phyloP scores from a whole-genome alignment of 2,797 vertebrate species.

The Acipenser transmontanus region DNA sequence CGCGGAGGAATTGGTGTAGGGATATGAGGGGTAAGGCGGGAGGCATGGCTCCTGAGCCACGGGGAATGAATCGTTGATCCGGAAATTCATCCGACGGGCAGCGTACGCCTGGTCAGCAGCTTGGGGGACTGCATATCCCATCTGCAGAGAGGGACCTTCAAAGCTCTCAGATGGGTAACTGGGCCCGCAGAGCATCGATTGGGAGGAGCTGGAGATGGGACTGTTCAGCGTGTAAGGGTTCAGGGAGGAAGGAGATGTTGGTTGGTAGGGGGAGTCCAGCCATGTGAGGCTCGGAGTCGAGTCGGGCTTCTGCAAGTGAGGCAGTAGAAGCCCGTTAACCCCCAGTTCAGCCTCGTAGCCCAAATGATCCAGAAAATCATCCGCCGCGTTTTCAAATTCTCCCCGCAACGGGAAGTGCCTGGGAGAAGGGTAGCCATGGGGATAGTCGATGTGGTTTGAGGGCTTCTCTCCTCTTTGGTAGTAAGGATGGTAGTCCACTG shows the following conservation, averaged over 20 bases:
- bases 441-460: slow-evolving; percentile 58
- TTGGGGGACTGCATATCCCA: no score
- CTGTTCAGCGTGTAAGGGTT: slow-evolving; percentile 63
- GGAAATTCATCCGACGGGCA: neutral
- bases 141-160: neutral
- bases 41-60: neutral
- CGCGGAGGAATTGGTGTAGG: slow-evolving; percentile 51
- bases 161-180: neutral
- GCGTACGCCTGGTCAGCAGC: no score
- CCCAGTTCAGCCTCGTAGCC: slow-evolving; percentile 69
- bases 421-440: slow-evolving; percentile 42
- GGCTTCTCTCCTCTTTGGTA: slow-evolving; percentile 36
- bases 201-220: slow-evolving; percentile 59
- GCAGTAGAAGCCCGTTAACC: slow-evolving; percentile 68
- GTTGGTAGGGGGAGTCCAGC: slow-evolving; percentile 69
- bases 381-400: slow-evolving; percentile 10
- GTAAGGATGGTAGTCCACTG: slow-evolving; percentile 33
- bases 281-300: slow-evolving; percentile 61
- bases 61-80: no score
- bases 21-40: neutral
- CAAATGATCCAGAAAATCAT: slow-evolving; percentile 31
- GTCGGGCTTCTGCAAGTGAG: slow-evolving; percentile 53
- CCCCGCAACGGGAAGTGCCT: slow-evolving; percentile 39
- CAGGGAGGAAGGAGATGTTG: slow-evolving; percentile 65
- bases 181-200: slow-evolving; percentile 44